Percentiles rank a stretch among this genome's conserved stretches.
Evolutionary conservation across 2,888 invertebrate species (phyloP).

Genomic region (Scaptomyza reducta): DNA sequence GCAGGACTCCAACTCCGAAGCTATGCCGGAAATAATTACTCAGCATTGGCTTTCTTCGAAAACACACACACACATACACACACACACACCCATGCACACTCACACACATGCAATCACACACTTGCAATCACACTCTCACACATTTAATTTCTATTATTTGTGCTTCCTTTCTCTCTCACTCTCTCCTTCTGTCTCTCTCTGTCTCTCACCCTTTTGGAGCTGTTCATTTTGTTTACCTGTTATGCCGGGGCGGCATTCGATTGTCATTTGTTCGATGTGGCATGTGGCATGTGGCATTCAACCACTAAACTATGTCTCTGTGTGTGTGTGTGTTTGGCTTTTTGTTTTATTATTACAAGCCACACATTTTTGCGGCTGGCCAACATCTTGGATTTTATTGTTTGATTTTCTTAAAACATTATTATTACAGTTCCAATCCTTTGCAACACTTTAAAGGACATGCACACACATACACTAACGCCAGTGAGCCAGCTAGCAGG

Average conservation of each 20-base stretch:
- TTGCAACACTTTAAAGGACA: conserved; percentile 6
- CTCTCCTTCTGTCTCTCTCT: conserved; percentile 35
- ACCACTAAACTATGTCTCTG: conserved; percentile 81
- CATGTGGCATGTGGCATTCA: conserved; percentile 50
- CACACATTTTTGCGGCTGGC: conserved; percentile 75
- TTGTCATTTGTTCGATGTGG: conserved; percentile 56
- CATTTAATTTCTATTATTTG: conserved; percentile 80
- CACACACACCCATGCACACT: too few species aligned
- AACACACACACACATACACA: conserved; percentile 11
- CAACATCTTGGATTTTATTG: conserved; percentile 68
- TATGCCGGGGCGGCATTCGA: conserved; percentile 31
- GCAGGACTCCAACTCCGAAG: conserved; percentile 57
- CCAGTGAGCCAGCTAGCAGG: too few species aligned
- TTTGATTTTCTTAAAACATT: conserved; percentile 68
- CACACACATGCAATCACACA: conserved; percentile 25
- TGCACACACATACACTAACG: conserved; percentile 5
- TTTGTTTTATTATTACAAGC: conserved; percentile 76
- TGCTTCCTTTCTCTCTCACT: conserved; percentile 70
- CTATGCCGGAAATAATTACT: conserved; percentile 80
- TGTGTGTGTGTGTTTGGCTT: conserved; percentile 65
- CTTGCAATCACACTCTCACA: conserved; percentile 32
- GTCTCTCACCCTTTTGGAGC: conserved; percentile 18
- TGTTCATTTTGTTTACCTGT: conserved; percentile 70
- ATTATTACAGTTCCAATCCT: conserved; percentile 44
- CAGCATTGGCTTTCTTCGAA: conserved; percentile 64